Evolutionary conservation across 1,140 invertebrate species (phyloP).

Genomic region (Homarus americanus): DNA sequence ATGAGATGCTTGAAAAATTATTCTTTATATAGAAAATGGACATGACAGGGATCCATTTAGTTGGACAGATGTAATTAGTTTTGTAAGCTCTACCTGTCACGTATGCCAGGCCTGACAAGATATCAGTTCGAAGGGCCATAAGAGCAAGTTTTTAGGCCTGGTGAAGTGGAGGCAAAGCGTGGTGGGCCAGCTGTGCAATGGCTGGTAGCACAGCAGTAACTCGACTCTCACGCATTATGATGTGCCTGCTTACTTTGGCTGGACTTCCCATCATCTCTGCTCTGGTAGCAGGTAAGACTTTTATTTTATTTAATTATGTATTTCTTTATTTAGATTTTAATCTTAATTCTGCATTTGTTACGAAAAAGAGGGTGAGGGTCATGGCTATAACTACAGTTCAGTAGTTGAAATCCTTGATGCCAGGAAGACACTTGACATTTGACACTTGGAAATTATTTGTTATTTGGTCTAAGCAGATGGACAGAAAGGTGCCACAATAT

Average conservation of each 20-base stretch:
- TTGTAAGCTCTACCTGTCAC: slow-evolving; percentile 15
- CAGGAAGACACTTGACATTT: too few species aligned
- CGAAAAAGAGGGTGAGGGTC: too few species aligned
- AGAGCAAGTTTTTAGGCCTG: slow-evolving; percentile 6
- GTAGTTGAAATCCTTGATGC: too few species aligned
- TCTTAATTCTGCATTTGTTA: not conserved
- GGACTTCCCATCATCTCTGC: slow-evolving; percentile 46
- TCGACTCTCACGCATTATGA: slow-evolving; percentile 39
- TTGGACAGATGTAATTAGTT: slow-evolving; percentile 47
- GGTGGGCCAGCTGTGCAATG: slow-evolving; percentile 47
- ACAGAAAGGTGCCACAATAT: too few species aligned
- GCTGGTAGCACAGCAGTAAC: slow-evolving; percentile 32
- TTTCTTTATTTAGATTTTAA: not conserved
- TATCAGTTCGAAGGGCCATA: slow-evolving; percentile 17
- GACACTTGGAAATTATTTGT: too few species aligned
- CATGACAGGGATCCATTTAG: slow-evolving; percentile 44
- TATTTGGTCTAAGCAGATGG: too few species aligned
- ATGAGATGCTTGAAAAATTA: slow-evolving; percentile 47
- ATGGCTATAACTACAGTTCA: too few species aligned
- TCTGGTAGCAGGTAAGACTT: slow-evolving; percentile 24
- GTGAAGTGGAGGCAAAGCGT: slow-evolving; percentile 31
- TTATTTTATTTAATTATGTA: not conserved
- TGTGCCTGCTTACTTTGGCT: slow-evolving; percentile 39
- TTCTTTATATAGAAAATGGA: slow-evolving; percentile 44
- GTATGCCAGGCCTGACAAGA: slow-evolving; percentile 48